Conservation (phyloP, 2,113 vertebrate species). For the Pollimyrus isidori region DNA sequence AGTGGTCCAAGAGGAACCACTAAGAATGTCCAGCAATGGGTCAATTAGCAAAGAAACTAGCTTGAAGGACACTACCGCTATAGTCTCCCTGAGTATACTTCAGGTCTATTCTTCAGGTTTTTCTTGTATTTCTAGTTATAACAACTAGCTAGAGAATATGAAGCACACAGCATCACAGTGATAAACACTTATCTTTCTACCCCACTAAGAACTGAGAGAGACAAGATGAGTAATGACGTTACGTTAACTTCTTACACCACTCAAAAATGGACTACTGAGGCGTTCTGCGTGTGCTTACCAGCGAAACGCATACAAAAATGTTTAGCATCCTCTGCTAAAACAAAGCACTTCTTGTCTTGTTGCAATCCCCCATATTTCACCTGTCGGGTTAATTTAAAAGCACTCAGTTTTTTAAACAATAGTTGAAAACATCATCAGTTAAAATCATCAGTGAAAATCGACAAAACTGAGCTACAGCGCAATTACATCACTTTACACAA, state of each 20-base stretch:
- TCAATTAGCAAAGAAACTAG: background rate
- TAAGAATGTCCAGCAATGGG: background rate
- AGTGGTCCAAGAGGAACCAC: background rate
- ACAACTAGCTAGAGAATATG: background rate
- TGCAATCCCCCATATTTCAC: background rate
- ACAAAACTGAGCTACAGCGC: constrained; percentile 15
- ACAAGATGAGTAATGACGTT: background rate
- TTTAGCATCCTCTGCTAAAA: constrained; percentile 10
- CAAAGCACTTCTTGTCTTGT: background rate
- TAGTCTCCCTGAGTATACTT: background rate
- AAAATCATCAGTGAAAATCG: background rate
- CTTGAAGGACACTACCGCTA: constrained; percentile 32
- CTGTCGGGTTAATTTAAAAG: background rate
- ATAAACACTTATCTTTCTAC: constrained; percentile 21
- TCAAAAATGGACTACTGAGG: background rate
- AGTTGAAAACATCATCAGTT: background rate
- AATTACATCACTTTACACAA: background rate
- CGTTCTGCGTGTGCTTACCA: background rate
- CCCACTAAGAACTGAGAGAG: background rate
- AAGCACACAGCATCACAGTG: constrained; percentile 26
- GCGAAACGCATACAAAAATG: background rate
- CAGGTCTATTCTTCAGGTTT: background rate
- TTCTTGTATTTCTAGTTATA: background rate
- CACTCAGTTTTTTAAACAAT: background rate
- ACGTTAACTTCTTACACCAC: background rate